phyloP scores from a whole-genome alignment of 1,140 invertebrate species.

The honey bee (Apis mellifera) region Amel_HAv3.1 CM009932.2:742001-742500 shows the following conservation, averaged over 20 bases:
- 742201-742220: constrained; percentile 1
- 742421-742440: neutral
- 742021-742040: too few species aligned
- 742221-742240: constrained; percentile 48
- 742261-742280: constrained; percentile 63
- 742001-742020: neutral
- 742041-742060: neutral
- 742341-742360: constrained; percentile 25
- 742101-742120: constrained; percentile 27
- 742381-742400: constrained; percentile 14
- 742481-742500: neutral
- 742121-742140: neutral
- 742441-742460: neutral
- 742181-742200: constrained; percentile 53
- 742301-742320: constrained; percentile 14
- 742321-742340: constrained; percentile 52
- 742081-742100: constrained; percentile 43
- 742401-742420: neutral
- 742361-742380: constrained; percentile 3
- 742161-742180: constrained; percentile 25
- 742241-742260: constrained; percentile 64
- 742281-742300: constrained; percentile 54
- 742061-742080: constrained; percentile 58
- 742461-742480: neutral
- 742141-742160: constrained; percentile 33